phyloP scores from a whole-genome alignment of 2,113 vertebrate genomes.

The Litocranius walleri region DNA sequence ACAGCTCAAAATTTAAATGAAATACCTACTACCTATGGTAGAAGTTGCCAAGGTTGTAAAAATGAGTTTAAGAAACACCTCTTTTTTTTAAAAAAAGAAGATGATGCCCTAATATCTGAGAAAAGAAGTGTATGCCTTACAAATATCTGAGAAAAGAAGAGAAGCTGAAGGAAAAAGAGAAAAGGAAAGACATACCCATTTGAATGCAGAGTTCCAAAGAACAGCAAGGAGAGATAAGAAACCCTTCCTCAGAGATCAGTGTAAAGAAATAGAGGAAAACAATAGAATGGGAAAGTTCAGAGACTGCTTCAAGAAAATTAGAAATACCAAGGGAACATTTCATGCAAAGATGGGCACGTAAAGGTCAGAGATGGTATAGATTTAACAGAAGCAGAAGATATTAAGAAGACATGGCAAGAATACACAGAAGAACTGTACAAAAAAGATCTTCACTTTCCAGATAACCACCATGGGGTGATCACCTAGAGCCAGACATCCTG shows the following conservation, averaged over 20 bases:
- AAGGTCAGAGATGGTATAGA: neutral
- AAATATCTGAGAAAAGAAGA: neutral
- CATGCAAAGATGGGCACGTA: neutral
- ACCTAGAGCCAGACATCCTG: neutral
- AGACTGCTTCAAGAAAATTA: neutral
- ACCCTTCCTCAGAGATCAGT: neutral
- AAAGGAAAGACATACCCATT: neutral
- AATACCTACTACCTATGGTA: neutral
- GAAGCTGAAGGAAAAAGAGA: neutral
- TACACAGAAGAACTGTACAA: neutral
- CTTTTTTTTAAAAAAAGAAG: neutral
- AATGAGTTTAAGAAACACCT: neutral
- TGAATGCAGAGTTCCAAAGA: neutral
- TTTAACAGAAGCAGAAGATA: neutral
- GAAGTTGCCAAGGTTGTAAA: neutral
- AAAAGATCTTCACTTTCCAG: neutral
- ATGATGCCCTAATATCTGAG: neutral
- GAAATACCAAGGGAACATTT: neutral
- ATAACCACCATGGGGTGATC: neutral
- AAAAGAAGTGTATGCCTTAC: neutral
- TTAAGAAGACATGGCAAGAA: neutral
- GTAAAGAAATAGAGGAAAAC: neutral
- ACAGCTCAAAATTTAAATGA: constrained; percentile 5
- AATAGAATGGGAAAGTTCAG: neutral
- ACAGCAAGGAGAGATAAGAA: neutral